Evolutionary conservation across 2,113 vertebrate species (phyloP), one percentile per base, ranked within the genome.

Genomic region (Ammodramus savannarum): DNA sequence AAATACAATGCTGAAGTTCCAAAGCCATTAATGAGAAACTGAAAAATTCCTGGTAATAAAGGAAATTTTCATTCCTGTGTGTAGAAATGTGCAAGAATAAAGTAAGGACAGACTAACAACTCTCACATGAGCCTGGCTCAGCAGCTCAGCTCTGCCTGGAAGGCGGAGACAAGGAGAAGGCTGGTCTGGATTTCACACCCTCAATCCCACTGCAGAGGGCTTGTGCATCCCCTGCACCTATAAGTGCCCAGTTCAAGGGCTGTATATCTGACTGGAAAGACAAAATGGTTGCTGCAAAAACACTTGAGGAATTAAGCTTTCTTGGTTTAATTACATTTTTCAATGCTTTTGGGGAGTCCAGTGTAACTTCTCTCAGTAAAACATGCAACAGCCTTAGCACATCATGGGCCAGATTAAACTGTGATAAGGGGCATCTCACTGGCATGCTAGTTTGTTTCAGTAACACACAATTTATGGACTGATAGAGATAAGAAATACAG

Each of bases 41-140:
- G 20, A 84, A 15, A 7, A 74, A 34, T 19, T 74, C 25, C 49
- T 57, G 54, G 20, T 54, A 32, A 83, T 8, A 73, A 34, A 25
- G 13, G 44, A 32, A 0, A 0, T 34, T 69, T 73, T 32, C 9
- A 69, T 46, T 77, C 29, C 43, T 32, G 5, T 4, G 1, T 0
- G 4, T 9, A 49, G 49, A 26, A 54, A 44, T 0, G 3, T 9
- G 22, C 55, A 81, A 78, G 51, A 73, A 32, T 25, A 27, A 81
- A 84, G 13, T 4, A 39, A 14, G 1, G 5, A 11, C 3, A 13
- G 23, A 10, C 7, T 36, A 29, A 43, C 3, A 22, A 23, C 15
- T 13, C 49, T 61, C 16, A 6, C 5, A 1, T 9, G 44, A 87
- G n/a, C 38, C 31, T 68, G 66, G 58, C 31, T 26, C n/a, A 63